Percentiles rank a stretch among this genome's conserved stretches.
Conservation (phyloP, 2,113 vertebrate genomes). For the Phrynosoma platyrhinos region DNA sequence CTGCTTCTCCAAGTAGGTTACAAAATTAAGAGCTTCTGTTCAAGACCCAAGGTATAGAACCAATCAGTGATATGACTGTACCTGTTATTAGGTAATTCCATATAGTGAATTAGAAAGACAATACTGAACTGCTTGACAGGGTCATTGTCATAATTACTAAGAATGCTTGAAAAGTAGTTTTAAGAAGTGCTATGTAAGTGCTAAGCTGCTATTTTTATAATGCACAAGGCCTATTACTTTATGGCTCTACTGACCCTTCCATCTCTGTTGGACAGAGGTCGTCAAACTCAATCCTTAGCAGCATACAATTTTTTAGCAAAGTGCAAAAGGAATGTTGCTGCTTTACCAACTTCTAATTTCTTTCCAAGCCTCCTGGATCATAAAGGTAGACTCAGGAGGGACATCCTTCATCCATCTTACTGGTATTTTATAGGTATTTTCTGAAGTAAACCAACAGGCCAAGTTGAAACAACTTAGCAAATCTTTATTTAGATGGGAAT, state of each 20-base stretch:
- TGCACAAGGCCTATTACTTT: neutral
- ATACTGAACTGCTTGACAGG: neutral
- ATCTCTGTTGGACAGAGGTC: neutral
- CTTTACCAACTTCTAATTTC: neutral
- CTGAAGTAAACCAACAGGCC: neutral
- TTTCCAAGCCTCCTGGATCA: neutral
- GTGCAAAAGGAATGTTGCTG: neutral
- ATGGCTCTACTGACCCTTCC: neutral
- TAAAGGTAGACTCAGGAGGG: neutral
- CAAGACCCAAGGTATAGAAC: neutral
- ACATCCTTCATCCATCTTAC: neutral
- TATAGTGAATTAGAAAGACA: neutral
- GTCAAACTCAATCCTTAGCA: neutral
- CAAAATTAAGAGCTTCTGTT: neutral
- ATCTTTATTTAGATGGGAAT: neutral
- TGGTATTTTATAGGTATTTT: neutral
- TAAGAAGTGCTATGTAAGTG: neutral
- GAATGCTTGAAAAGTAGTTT: neutral
- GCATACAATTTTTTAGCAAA: neutral
- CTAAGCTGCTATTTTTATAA: neutral
- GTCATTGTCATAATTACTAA: neutral
- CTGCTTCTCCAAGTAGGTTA: neutral
- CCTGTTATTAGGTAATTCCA: neutral
- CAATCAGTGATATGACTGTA: neutral
- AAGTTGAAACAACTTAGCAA: neutral